These are phyloP conservation scores for Ranitomeya imitator DNA, from an alignment of 2,113 vertebrate genomes.

Conservation along the genomic window DNA sequence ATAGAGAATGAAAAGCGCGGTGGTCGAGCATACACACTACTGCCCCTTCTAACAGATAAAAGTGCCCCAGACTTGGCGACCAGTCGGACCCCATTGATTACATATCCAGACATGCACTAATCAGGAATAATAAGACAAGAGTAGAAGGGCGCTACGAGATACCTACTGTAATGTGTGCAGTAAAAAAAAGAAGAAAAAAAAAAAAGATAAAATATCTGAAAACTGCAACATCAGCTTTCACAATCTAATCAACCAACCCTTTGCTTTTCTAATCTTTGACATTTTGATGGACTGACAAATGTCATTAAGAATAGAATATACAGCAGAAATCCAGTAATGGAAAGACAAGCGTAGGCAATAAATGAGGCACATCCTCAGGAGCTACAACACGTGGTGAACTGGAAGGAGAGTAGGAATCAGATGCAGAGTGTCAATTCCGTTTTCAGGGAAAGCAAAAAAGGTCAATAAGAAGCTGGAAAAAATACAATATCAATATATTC, in stretches of 20 bases:
- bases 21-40: too few relatives aligned
- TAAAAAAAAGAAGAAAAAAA: background rate
- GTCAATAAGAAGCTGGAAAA: background rate
- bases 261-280: too few relatives aligned
- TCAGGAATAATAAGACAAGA: background rate
- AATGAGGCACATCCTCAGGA: background rate
- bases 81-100: too few relatives aligned
- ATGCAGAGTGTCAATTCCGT: conserved; percentile 74
- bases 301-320: too few relatives aligned
- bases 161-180: background rate
- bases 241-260: too few relatives aligned
- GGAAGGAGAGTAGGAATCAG: conserved; percentile 64
- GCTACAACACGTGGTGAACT: background rate
- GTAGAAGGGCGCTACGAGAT: background rate
- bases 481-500: background rate
- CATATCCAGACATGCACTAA: background rate
- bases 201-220: background rate
- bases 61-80: too few relatives aligned
- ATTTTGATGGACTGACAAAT: too few relatives aligned
- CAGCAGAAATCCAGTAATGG: background rate
- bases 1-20: too few relatives aligned
- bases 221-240: background rate
- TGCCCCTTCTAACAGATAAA: too few relatives aligned
- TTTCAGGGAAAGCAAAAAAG: background rate
- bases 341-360: background rate